These are phyloP conservation scores for Bombus balteatus DNA, from an alignment of 1,140 invertebrate species.

Conservation along the genomic window DNA sequence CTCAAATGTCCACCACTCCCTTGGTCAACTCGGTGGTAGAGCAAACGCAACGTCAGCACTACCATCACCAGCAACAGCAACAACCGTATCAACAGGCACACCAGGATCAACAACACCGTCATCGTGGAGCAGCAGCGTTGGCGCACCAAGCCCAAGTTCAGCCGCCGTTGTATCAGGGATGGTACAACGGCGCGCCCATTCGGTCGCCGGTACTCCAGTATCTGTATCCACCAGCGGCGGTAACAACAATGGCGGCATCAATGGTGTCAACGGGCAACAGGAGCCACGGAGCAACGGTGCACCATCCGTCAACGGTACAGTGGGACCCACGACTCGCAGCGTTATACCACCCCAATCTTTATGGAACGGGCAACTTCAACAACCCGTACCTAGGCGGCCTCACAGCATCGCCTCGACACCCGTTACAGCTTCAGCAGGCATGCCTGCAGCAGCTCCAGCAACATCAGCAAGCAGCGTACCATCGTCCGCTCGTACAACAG, in stretches of 20 bases:
- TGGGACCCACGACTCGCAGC: slow-evolving; percentile 71
- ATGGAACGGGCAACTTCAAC: slow-evolving; percentile 80
- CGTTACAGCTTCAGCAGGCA: slow-evolving; percentile 64
- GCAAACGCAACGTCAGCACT: slow-evolving; percentile 55
- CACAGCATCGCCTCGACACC: slow-evolving; percentile 81
- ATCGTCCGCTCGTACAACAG: slow-evolving; percentile 72
- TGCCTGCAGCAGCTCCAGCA: slow-evolving; percentile 70
- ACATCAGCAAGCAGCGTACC: slow-evolving; percentile 62
- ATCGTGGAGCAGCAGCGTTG: slow-evolving; percentile 44
- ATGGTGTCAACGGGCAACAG: slow-evolving; percentile 62
- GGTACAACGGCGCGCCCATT: slow-evolving; percentile 76
- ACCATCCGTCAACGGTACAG: slow-evolving; percentile 39
- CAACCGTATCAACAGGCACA: slow-evolving; percentile 33
- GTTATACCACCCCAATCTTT: slow-evolving; percentile 77
- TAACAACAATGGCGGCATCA: slow-evolving; percentile 64
- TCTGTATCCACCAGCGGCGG: slow-evolving; percentile 58
- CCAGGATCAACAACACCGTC: slow-evolving; percentile 55
- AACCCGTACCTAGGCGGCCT: slow-evolving; percentile 76
- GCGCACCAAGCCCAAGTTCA: slow-evolving; percentile 52
- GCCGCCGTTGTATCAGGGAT: slow-evolving; percentile 58
- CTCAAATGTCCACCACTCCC: slow-evolving; percentile 64
- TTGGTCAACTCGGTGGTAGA: slow-evolving; percentile 72
- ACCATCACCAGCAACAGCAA: slow-evolving; percentile 28
- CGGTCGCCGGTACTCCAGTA: slow-evolving; percentile 74
- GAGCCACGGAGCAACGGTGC: slow-evolving; percentile 53